These are phyloP conservation scores for Yponomeuta sedellus DNA, from an alignment of 2,888 invertebrate genomes.

Conservation along the genomic window DNA sequence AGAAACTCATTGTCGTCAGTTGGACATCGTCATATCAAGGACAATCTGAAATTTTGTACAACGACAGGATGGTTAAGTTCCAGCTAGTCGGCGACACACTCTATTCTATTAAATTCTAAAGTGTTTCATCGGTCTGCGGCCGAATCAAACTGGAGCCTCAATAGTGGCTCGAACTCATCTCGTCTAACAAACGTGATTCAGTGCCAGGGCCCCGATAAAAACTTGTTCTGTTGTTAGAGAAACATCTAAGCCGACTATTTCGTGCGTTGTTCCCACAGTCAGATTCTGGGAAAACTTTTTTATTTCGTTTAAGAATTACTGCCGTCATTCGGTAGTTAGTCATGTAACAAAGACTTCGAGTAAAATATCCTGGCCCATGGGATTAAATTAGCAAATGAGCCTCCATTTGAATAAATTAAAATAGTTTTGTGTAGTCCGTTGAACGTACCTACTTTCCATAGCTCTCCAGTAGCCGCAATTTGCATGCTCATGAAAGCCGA, in stretches of 20 bases:
- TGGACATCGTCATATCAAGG: neutral
- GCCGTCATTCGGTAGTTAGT: neutral
- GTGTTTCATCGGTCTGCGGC: neutral
- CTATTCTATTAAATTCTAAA: neutral
- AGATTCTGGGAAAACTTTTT: conserved; percentile 9
- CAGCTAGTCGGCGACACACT: neutral
- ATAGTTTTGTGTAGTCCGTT: neutral
- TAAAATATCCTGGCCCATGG: neutral
- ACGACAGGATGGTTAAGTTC: too few relatives aligned
- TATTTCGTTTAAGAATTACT: neutral
- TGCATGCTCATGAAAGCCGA: neutral
- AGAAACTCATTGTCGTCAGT: neutral
- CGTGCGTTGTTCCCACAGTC: conserved; percentile 9
- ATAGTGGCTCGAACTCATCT: conserved; percentile 5
- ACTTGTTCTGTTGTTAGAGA: conserved; percentile 4
- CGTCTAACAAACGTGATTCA: conserved; percentile 10
- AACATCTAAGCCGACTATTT: conserved; percentile 2
- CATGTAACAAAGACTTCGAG: neutral
- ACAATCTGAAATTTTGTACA: neutral
- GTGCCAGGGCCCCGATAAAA: conserved; percentile 4
- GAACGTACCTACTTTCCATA: neutral
- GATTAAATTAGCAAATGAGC: conserved; percentile 3
- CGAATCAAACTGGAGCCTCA: neutral
- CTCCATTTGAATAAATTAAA: neutral
- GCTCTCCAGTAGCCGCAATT: neutral